phyloP scores from a whole-genome alignment of 2,888 invertebrate genomes.

The Euplagia quadripunctaria region DNA sequence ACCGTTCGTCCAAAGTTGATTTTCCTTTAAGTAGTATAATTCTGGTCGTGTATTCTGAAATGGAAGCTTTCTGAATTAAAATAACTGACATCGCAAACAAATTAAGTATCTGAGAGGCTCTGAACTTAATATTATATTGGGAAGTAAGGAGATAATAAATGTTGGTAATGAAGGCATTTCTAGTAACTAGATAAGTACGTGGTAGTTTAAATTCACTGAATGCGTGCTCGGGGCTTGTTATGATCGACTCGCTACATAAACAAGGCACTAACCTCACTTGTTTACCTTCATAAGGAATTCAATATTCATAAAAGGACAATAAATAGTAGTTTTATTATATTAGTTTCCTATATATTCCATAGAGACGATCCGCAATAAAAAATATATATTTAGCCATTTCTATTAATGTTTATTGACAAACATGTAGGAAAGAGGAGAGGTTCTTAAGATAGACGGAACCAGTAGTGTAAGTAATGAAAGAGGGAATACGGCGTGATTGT shows the following conservation, averaged over 20 bases:
- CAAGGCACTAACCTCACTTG: not conserved
- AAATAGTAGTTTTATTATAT: not conserved
- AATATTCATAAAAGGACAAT: constrained; percentile 1
- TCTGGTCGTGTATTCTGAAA: too few relatives aligned
- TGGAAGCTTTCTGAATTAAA: not conserved
- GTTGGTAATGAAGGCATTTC: not conserved
- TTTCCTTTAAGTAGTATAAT: not conserved
- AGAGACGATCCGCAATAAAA: not conserved
- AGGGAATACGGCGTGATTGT: too few relatives aligned
- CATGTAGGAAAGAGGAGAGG: not conserved
- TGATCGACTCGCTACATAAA: constrained; percentile 1
- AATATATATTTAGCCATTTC: not conserved
- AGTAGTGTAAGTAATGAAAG: too few relatives aligned
- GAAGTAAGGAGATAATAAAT: not conserved
- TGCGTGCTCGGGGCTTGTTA: not conserved
- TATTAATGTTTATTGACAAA: not conserved
- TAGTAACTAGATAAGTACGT: not conserved
- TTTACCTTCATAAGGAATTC: not conserved
- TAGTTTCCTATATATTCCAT: not conserved
- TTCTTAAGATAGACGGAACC: too few relatives aligned
- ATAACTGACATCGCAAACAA: not conserved
- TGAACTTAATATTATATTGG: not conserved
- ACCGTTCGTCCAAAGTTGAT: not conserved
- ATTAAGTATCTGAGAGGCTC: not conserved
- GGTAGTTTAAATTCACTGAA: not conserved